phyloP scores from a whole-genome alignment of 2,797 vertebrate species.

The Acomys russatus region DNA sequence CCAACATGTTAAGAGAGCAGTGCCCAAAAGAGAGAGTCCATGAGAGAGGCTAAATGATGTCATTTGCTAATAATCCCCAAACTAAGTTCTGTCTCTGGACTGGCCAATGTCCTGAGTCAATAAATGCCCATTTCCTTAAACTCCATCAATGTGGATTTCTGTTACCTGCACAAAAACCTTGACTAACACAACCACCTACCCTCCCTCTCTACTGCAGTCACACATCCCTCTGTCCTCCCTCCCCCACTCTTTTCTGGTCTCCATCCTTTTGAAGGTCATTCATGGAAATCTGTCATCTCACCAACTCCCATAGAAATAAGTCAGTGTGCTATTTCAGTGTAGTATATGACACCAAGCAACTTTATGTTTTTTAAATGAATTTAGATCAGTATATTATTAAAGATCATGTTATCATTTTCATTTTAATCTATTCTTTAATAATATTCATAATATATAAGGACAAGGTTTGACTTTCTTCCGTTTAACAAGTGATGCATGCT shows the following conservation, averaged over 20 bases:
- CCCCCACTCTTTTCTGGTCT: background rate
- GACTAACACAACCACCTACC: background rate
- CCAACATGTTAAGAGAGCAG: background rate
- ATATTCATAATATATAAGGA: slow-evolving; percentile 69
- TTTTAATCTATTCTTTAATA: slow-evolving; percentile 72
- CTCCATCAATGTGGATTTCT: slow-evolving; percentile 52
- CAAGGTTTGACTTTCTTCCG: slow-evolving; percentile 69
- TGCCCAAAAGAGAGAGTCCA: background rate
- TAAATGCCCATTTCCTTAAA: slow-evolving; percentile 36
- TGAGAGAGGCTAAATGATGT: background rate
- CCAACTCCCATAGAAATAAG: slow-evolving; percentile 21
- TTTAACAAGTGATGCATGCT: slow-evolving; percentile 77
- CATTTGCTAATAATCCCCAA: background rate
- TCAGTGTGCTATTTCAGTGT: slow-evolving; percentile 11
- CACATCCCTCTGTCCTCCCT: background rate
- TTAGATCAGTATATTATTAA: slow-evolving; percentile 70
- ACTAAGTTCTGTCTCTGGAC: slow-evolving; percentile 19
- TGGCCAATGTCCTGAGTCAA: slow-evolving; percentile 32
- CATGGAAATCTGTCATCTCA: slow-evolving; percentile 42
- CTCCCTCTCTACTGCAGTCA: background rate
- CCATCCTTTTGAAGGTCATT: background rate
- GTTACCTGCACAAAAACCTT: background rate
- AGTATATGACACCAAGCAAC: slow-evolving; percentile 26
- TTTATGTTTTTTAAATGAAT: slow-evolving; percentile 56
- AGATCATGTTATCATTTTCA: slow-evolving; percentile 70